Conservation (phyloP, 92 coral and sea anemone genomes). For the Palythoa heliodiscus region DNA sequence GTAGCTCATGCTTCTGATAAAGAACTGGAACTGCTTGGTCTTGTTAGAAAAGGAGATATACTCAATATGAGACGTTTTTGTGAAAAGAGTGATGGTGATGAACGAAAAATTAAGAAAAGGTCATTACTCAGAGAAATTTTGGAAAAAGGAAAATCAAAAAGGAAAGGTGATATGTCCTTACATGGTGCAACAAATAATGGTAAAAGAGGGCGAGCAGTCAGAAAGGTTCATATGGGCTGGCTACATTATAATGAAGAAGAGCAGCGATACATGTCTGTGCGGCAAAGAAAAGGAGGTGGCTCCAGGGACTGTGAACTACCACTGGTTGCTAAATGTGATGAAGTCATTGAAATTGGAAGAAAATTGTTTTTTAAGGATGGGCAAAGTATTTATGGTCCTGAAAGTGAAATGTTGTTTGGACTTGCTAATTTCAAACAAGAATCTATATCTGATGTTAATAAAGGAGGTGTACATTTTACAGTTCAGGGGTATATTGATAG, state of each 20-base stretch:
- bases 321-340: constrained; percentile 44
- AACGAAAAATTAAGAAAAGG: constrained; percentile 46
- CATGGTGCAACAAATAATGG: constrained; percentile 1
- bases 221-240: constrained; percentile 53
- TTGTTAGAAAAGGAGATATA: constrained; percentile 52
- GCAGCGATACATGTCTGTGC: constrained; percentile 35
- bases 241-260: constrained; percentile 43
- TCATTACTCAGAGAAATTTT: constrained; percentile 42
- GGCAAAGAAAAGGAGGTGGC: constrained; percentile 47
- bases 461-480: constrained; percentile 10
- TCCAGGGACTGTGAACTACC: constrained; percentile 46
- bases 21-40: constrained; percentile 44
- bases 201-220: constrained; percentile 12
- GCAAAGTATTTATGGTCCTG: constrained; percentile 8
- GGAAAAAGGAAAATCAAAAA: constrained; percentile 36
- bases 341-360: constrained; percentile 29
- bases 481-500: constrained; percentile 11
- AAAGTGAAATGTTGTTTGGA: constrained; percentile 19
- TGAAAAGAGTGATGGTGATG: constrained; percentile 39
- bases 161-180: constrained; percentile 5
- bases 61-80: constrained; percentile 45
- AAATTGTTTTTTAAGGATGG: constrained; percentile 17
- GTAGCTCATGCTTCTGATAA: constrained; percentile 47
- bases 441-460: constrained; percentile 16
- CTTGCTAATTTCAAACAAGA: constrained; percentile 16